Conservation (phyloP, 1,140 invertebrate genomes). For the Zaprionus africanus region DNA sequence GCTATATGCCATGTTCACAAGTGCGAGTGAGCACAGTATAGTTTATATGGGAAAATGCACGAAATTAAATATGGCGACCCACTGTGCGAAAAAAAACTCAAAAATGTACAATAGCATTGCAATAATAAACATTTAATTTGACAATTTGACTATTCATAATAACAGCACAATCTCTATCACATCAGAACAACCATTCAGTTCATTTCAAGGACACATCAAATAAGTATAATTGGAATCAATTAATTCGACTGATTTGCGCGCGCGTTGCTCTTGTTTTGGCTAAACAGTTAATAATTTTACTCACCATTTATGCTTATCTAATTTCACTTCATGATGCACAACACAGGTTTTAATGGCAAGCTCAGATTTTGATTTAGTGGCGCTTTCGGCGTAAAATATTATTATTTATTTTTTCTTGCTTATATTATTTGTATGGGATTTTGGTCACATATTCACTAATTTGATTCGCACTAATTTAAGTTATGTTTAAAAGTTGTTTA, state of each 20-base stretch:
- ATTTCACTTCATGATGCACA: slow-evolving; percentile 61
- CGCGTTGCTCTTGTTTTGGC: slow-evolving; percentile 40
- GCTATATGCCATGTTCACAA: slow-evolving; percentile 32
- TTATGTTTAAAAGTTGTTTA: slow-evolving; percentile 24
- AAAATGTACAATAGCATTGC: slow-evolving; percentile 35
- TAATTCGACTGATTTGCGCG: slow-evolving; percentile 47
- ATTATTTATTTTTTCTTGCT: slow-evolving; percentile 41
- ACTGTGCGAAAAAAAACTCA: slow-evolving; percentile 53
- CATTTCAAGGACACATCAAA: background rate
- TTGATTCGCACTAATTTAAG: slow-evolving; percentile 16
- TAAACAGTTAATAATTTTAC: slow-evolving; percentile 35
- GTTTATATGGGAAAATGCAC: slow-evolving; percentile 38
- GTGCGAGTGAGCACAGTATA: slow-evolving; percentile 58
- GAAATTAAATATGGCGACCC: slow-evolving; percentile 79
- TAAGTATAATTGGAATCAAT: background rate
- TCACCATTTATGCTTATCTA: slow-evolving; percentile 56
- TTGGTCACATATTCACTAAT: slow-evolving; percentile 54
- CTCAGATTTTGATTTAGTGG: slow-evolving; percentile 29
- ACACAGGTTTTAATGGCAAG: slow-evolving; percentile 42
- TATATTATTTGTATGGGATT: slow-evolving; percentile 39
- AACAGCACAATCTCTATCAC: background rate
- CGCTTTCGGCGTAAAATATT: slow-evolving; percentile 24
- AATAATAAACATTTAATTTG: slow-evolving; percentile 29
- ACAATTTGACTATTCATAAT: background rate
- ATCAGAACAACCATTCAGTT: background rate